phyloP scores from a whole-genome alignment of 2,113 vertebrate genomes.

The Chinchilla lanigera region DNA sequence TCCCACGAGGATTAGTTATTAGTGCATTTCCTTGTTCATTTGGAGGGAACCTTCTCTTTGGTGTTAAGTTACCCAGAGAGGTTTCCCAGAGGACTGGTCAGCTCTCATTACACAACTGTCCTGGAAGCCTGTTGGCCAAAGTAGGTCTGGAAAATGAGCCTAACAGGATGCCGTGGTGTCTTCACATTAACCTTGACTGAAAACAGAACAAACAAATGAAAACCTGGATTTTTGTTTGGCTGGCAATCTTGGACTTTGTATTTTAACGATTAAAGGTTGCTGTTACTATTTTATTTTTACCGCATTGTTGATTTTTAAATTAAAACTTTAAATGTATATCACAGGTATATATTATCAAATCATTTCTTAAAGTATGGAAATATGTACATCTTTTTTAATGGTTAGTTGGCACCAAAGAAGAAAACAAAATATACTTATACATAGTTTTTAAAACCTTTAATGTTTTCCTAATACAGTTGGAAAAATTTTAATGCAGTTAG shows the following conservation, averaged over 20 bases:
- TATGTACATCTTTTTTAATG: background rate
- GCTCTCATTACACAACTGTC: background rate
- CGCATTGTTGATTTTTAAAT: background rate
- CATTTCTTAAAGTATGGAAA: background rate
- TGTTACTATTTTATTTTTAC: background rate
- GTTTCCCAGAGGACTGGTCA: background rate
- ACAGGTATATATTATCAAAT: background rate
- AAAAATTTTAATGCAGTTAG: background rate
- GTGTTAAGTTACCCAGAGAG: slow-evolving; percentile 42
- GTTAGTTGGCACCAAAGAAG: background rate
- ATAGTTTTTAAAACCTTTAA: background rate
- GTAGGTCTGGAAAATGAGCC: background rate
- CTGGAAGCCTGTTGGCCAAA: background rate
- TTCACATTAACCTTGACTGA: background rate
- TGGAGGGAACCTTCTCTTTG: background rate
- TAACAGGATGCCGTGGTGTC: background rate
- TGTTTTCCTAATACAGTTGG: background rate
- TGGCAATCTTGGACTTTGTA: background rate
- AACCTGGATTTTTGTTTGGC: background rate
- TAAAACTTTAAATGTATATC: background rate
- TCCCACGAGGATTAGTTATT: background rate
- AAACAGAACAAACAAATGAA: background rate
- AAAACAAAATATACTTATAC: background rate
- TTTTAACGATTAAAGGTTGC: background rate
- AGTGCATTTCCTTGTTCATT: background rate